phyloP scores from a whole-genome alignment of 2,113 vertebrate genomes.

The Oreochromis aureus region DNA sequence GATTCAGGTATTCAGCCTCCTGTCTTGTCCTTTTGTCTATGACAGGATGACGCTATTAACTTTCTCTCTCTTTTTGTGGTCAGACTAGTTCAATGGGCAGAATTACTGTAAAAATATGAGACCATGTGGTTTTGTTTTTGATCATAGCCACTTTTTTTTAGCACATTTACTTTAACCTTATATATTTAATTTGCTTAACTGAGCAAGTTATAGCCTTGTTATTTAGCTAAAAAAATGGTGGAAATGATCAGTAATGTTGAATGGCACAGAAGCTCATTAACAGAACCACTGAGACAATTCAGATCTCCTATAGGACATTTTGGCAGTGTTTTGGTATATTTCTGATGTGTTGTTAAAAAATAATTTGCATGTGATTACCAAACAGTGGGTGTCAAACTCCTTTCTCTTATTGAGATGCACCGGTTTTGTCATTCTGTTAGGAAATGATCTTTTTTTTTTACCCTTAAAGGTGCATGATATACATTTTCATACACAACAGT shows the following conservation, averaged over 20 bases:
- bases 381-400: background rate
- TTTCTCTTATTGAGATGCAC: background rate
- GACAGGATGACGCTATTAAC: background rate
- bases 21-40: background rate
- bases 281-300: background rate
- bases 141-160: background rate
- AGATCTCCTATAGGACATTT: background rate
- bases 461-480: background rate
- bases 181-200: background rate
- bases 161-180: background rate
- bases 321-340: background rate
- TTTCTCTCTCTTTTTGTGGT: background rate
- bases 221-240: background rate
- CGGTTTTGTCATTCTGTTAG: background rate
- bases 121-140: background rate
- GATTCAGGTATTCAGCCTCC: background rate
- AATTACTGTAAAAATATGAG: background rate
- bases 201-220: background rate
- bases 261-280: background rate
- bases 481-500: background rate
- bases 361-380: background rate
- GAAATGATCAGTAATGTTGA: background rate
- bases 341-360: background rate
- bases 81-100: background rate
- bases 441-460: background rate